Percentiles rank a stretch among this genome's conserved stretches.
phyloP scores from a whole-genome alignment of 2,113 vertebrate genomes.

The Spermophilus dauricus region DNA sequence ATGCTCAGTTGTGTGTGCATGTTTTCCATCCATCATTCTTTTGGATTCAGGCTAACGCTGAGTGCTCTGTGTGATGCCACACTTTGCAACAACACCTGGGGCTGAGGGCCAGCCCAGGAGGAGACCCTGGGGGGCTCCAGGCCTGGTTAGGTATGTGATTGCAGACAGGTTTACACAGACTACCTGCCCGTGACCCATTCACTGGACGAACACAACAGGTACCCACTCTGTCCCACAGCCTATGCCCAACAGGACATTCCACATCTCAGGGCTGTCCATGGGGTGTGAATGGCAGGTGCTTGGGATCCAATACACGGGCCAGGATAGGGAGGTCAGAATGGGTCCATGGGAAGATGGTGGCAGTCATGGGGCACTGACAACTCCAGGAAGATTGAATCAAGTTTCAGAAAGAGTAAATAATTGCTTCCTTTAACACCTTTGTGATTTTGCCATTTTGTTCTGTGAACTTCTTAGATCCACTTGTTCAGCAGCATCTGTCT shows the following conservation, averaged over 20 bases:
- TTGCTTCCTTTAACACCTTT: fast-evolving
- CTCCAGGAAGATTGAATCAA: neutral
- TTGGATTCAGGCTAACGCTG: fast-evolving
- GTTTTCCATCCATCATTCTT: too few relatives aligned
- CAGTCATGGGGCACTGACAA: fast-evolving
- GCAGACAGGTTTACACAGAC: fast-evolving
- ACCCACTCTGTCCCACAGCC: fast-evolving
- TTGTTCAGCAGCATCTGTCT: neutral
- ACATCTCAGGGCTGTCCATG: fast-evolving
- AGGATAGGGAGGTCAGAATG: fast-evolving
- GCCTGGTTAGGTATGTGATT: fast-evolving
- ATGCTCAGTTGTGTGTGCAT: fast-evolving
- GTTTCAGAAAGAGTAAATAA: neutral
- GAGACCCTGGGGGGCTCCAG: fast-evolving
- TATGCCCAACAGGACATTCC: fast-evolving
- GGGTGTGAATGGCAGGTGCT: fast-evolving
- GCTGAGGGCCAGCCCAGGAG: neutral
- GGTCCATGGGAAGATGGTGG: fast-evolving
- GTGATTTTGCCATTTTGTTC: neutral
- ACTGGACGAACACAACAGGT: fast-evolving
- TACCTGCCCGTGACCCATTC: fast-evolving
- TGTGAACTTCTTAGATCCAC: neutral
- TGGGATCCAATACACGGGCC: fast-evolving
- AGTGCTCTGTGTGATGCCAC: neutral
- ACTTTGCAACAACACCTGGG: neutral